Evolutionary conservation across 1,140 invertebrate species (phyloP).

Genomic region (Drosophila gunungcola): DNA sequence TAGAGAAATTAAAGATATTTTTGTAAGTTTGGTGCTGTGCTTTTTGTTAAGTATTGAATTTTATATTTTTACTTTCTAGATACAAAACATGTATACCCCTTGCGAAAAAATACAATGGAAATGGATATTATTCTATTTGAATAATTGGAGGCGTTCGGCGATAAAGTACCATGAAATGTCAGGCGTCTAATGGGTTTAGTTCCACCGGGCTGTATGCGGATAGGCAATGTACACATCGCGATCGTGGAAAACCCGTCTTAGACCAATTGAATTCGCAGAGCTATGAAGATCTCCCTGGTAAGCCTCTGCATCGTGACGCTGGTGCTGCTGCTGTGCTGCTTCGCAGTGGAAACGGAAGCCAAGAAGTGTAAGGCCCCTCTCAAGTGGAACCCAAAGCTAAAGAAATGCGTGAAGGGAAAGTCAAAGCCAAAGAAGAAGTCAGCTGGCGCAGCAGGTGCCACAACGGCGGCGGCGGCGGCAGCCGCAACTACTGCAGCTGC

Average conservation of each 20-base stretch:
- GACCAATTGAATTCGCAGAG: background rate
- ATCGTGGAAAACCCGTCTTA: background rate
- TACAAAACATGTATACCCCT: background rate
- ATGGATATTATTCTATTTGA: too few species aligned
- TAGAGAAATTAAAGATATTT: too few species aligned
- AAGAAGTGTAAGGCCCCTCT: background rate
- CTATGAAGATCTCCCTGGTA: slow-evolving; percentile 14
- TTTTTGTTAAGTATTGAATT: too few species aligned
- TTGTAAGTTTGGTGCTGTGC: too few species aligned
- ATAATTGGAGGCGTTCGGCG: background rate
- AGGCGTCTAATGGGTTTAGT: slow-evolving; percentile 7
- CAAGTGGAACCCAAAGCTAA: background rate
- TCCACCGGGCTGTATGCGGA: background rate
- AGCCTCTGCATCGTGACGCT: background rate
- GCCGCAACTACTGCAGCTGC: background rate
- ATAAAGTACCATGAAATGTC: slow-evolving; percentile 6
- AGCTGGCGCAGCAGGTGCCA: background rate
- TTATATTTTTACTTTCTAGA: too few species aligned
- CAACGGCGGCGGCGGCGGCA: background rate
- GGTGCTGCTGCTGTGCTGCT: slow-evolving; percentile 10
- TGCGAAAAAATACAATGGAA: background rate
- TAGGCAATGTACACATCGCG: background rate
- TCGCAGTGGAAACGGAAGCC: background rate
- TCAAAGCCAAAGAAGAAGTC: background rate
- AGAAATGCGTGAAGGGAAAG: background rate